phyloP scores from a whole-genome alignment of 1,140 invertebrate species.

The Temnothorax longispinosus region DNA sequence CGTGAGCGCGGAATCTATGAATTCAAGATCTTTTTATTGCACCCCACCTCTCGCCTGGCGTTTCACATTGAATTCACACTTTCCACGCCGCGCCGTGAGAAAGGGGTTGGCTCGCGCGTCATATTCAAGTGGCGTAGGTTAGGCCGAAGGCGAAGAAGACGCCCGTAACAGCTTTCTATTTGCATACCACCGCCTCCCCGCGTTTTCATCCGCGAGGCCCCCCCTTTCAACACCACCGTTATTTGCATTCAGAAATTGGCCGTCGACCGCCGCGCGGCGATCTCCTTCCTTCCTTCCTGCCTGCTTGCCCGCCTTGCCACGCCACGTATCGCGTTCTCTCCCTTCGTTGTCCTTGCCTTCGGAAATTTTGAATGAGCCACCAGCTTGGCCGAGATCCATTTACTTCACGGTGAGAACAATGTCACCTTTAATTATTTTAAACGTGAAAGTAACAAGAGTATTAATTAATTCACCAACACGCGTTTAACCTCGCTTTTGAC shows the following conservation, averaged over 20 bases:
- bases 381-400: conserved; percentile 6
- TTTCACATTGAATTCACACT: conserved; percentile 77
- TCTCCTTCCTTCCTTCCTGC: conserved; percentile 67
- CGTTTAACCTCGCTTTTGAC: not conserved
- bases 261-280: conserved; percentile 77
- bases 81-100: conserved; percentile 77
- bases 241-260: conserved; percentile 86
- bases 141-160: conserved; percentile 75
- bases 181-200: conserved; percentile 82
- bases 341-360: not conserved
- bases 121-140: conserved; percentile 70
- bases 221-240: conserved; percentile 82
- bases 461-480: conserved; percentile 27
- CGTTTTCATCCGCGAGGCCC: conserved; percentile 71
- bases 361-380: conserved; percentile 36
- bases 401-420: conserved; percentile 3
- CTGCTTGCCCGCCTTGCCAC: conserved; percentile 3
- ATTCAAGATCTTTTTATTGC: conserved; percentile 1
- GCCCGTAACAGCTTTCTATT: conserved; percentile 85
- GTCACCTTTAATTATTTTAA: conserved; percentile 22
- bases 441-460: not conserved
- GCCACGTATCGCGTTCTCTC: conserved; percentile 18
- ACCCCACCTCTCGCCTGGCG: conserved; percentile 8
- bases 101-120: conserved; percentile 69
- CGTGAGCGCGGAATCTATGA: not conserved